Conservation (phyloP, 2,797 vertebrate species). For the Peromyscus eremicus region DNA sequence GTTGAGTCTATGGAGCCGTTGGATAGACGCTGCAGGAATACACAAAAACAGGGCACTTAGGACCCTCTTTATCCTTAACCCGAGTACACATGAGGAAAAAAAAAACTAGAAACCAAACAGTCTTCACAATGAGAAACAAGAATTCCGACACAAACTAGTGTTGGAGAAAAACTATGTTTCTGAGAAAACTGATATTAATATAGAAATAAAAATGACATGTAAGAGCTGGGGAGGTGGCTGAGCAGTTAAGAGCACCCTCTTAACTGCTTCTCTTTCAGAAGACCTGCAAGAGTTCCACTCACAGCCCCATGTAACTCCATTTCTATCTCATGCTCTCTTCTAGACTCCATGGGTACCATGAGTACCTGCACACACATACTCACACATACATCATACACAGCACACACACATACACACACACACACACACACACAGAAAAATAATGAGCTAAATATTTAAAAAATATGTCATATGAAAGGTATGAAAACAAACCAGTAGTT, state of each 20-base stretch:
- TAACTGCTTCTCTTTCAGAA: background rate
- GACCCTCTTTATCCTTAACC: background rate
- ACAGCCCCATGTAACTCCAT: background rate
- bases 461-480: background rate
- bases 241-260: background rate
- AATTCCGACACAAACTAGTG: background rate
- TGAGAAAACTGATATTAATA: slow-evolving; percentile 48
- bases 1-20: slow-evolving; percentile 97
- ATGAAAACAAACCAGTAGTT: background rate
- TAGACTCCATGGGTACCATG: background rate
- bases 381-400: background rate
- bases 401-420: background rate
- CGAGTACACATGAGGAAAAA: slow-evolving; percentile 10
- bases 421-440: background rate
- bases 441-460: background rate
- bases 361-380: no score
- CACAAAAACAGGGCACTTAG: slow-evolving; percentile 3
- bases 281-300: background rate
- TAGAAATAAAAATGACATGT: background rate
- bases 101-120: background rate
- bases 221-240: no score
- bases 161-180: background rate
- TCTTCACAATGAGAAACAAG: slow-evolving; percentile 14
- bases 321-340: background rate
- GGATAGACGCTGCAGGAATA: slow-evolving; percentile 93